phyloP scores from a whole-genome alignment of 2,797 vertebrate genomes.

The Hippoglossus hippoglossus region DNA sequence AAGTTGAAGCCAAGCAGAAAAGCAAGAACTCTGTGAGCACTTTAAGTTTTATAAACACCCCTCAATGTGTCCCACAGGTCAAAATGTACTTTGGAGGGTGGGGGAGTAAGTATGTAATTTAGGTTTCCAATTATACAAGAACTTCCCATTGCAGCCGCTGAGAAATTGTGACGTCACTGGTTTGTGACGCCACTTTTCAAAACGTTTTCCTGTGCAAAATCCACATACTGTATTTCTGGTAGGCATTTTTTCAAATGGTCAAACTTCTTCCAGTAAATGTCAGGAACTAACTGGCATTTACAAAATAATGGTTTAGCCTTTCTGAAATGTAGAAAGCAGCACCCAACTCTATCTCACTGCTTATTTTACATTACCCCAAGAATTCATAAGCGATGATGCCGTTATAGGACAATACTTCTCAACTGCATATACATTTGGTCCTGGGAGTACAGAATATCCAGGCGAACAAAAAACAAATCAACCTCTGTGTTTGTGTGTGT shows the following conservation, averaged over 20 bases:
- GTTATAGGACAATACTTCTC: background rate
- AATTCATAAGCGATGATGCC: background rate
- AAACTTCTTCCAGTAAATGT: background rate
- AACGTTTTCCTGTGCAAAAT: background rate
- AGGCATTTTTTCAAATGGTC: too few species aligned
- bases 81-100: background rate
- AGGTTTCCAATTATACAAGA: too few species aligned
- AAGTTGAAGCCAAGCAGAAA: slow-evolving; percentile 17
- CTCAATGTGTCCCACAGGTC: background rate
- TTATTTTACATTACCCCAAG: background rate
- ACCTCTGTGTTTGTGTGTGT: background rate
- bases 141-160: too few species aligned
- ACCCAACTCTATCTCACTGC: background rate
- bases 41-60: background rate
- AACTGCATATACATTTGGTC: background rate
- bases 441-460: background rate
- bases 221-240: background rate
- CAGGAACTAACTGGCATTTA: background rate
- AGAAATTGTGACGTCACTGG: background rate
- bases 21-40: background rate
- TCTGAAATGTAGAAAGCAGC: background rate
- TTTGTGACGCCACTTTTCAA: too few species aligned
- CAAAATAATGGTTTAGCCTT: background rate
- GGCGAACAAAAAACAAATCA: background rate
- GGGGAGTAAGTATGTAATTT: too few species aligned